Evolutionary conservation across 2,113 vertebrate genomes (phyloP).

Genomic region (Lophochroa leadbeateri): DNA sequence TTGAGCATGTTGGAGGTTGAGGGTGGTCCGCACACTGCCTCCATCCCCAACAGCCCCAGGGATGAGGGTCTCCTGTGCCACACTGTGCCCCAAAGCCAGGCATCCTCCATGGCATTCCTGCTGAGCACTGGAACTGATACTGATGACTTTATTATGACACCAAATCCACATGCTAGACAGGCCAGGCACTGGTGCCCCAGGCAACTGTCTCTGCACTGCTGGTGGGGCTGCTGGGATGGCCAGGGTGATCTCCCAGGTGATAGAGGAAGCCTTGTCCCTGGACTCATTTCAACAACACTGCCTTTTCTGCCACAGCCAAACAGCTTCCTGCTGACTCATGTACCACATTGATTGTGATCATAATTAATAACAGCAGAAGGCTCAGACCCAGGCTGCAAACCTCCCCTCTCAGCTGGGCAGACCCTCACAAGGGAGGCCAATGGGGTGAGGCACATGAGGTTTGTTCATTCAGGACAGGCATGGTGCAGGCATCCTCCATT

Average conservation of each 20-base stretch:
- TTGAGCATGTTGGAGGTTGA: not conserved
- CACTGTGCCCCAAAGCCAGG: not conserved
- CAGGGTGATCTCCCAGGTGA: not conserved
- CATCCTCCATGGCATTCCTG: rapidly evolving
- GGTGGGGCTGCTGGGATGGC: not conserved
- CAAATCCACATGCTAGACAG: not conserved
- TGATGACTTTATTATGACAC: not conserved
- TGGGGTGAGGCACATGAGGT: not conserved
- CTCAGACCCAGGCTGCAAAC: not conserved
- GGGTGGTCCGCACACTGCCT: not conserved
- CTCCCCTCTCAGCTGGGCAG: not conserved
- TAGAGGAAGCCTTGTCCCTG: not conserved
- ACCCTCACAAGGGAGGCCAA: rapidly evolving
- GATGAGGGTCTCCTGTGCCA: not conserved
- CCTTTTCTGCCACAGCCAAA: not conserved
- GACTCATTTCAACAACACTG: rapidly evolving
- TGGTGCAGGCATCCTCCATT: not conserved
- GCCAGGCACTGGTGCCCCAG: rapidly evolving
- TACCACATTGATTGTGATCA: rapidly evolving
- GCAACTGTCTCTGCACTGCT: not conserved
- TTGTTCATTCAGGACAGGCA: not conserved
- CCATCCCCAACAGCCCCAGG: too few species aligned
- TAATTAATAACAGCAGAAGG: not conserved
- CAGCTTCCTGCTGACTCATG: rapidly evolving
- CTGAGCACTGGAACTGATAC: not conserved